Evolutionary conservation across 2,888 invertebrate species (phyloP).

Genomic region (Perizoma flavofasciatum): DNA sequence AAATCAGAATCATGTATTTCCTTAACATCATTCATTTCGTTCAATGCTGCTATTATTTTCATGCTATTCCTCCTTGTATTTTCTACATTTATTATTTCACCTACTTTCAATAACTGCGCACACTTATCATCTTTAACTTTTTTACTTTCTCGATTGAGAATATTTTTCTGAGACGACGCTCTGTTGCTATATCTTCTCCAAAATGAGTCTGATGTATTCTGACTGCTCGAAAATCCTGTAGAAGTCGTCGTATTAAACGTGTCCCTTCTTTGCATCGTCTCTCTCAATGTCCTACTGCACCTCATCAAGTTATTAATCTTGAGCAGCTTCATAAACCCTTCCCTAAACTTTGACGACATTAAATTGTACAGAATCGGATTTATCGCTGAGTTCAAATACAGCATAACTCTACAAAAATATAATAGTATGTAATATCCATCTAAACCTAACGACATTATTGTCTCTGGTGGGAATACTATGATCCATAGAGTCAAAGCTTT

Average conservation of each 20-base stretch:
- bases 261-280: conserved; percentile 85
- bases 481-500: conserved; percentile 95
- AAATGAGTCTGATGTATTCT: conserved; percentile 85
- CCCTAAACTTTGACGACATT: conserved; percentile 95
- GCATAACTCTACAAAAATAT: conserved; percentile 93
- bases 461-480: conserved; percentile 89
- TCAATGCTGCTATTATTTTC: conserved; percentile 73
- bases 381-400: conserved; percentile 95
- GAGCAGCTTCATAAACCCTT: conserved; percentile 89
- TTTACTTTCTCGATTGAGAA: conserved; percentile 67
- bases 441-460: conserved; percentile 87
- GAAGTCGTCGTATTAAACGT: conserved; percentile 87
- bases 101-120: conserved; percentile 67
- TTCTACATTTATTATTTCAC: conserved; percentile 74
- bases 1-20: conserved; percentile 46
- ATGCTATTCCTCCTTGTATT: conserved; percentile 79
- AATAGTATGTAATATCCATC: conserved; percentile 92
- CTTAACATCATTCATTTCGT: conserved; percentile 55
- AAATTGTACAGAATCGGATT: conserved; percentile 96
- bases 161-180: conserved; percentile 70
- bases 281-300: conserved; percentile 69
- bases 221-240: conserved; percentile 83
- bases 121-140: conserved; percentile 62
- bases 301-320: conserved; percentile 74
- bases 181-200: conserved; percentile 85